Evolutionary conservation across 2,797 vertebrate genomes (phyloP).

Genomic region (Nannoperca australis): DNA sequence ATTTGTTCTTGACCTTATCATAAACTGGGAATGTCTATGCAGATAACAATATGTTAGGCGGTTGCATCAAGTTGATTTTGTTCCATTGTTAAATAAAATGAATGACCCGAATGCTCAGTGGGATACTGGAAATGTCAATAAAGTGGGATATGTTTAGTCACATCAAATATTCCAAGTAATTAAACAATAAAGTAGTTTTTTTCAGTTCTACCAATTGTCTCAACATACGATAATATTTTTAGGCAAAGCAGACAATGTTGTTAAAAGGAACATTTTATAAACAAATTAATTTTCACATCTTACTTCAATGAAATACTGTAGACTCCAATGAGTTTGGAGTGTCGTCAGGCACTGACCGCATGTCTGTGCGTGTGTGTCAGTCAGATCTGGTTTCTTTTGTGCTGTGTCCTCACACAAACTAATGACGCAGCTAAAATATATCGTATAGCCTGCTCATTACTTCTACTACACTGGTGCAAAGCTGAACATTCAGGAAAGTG

Average conservation of each 20-base stretch:
- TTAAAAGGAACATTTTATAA: neutral
- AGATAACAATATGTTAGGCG: conserved; percentile 38
- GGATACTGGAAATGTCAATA: conserved; percentile 39
- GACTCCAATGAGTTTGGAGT: conserved; percentile 11
- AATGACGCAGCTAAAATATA: conserved; percentile 49
- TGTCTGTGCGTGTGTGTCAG: conserved; percentile 5
- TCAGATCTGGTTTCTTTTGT: conserved; percentile 56
- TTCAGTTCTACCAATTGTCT: neutral
- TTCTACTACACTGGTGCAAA: conserved; percentile 49
- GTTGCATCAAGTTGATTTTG: conserved; percentile 22
- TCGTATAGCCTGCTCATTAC: conserved; percentile 46
- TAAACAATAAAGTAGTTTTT: conserved; percentile 44
- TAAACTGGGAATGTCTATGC: conserved; percentile 61
- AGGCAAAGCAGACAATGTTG: neutral
- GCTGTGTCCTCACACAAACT: conserved; percentile 41
- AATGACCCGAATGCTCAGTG: conserved; percentile 1
- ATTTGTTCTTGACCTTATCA: conserved; percentile 46
- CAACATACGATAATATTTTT: neutral
- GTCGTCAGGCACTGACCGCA: neutral
- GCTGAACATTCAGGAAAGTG: conserved; percentile 25
- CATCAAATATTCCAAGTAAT: conserved; percentile 29
- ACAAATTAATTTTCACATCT: neutral
- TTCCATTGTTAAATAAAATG: conserved; percentile 11
- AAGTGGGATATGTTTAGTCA: conserved; percentile 7
- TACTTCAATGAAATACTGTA: neutral